Evolutionary conservation across 2,888 invertebrate genomes (phyloP).

Genomic region (Drosophila tanythrix): DNA sequence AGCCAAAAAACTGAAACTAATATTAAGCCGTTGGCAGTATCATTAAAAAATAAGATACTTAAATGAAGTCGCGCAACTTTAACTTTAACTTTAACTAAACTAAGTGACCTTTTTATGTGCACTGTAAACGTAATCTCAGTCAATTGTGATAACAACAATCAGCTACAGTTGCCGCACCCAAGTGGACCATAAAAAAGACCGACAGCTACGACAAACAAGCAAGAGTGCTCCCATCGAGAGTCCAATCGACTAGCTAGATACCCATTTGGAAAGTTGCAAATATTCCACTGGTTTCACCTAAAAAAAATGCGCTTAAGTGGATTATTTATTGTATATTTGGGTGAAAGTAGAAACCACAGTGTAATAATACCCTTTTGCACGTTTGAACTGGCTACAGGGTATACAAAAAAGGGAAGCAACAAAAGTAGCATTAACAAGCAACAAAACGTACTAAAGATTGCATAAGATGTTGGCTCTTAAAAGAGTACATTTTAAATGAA

Average conservation of each 20-base stretch:
- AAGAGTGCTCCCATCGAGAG: background rate
- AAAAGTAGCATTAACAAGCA: slow-evolving; percentile 42
- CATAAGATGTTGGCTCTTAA: slow-evolving; percentile 56
- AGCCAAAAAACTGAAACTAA: background rate
- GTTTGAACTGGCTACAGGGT: background rate
- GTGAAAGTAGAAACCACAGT: background rate
- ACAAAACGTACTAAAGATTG: slow-evolving; percentile 45
- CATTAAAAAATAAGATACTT: slow-evolving; percentile 4
- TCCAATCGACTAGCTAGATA: background rate
- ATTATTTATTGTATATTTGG: background rate
- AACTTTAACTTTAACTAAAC: slow-evolving; percentile 61
- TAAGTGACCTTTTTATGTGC: slow-evolving; percentile 70
- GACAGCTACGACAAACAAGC: slow-evolving; percentile 18
- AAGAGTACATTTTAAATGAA: slow-evolving; percentile 69
- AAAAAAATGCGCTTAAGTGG: no score
- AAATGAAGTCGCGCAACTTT: slow-evolving; percentile 33
- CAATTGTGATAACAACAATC: slow-evolving; percentile 75
- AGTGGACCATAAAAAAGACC: slow-evolving; percentile 64
- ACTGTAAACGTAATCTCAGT: slow-evolving; percentile 71
- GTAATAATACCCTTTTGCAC: background rate
- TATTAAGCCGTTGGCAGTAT: background rate
- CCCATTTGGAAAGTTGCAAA: background rate
- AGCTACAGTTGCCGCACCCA: slow-evolving; percentile 49
- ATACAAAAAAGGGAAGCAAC: slow-evolving; percentile 17
- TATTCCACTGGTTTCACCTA: no score